phyloP scores from a whole-genome alignment of 2,797 vertebrate species.

The Pangasius krempfi region DNA sequence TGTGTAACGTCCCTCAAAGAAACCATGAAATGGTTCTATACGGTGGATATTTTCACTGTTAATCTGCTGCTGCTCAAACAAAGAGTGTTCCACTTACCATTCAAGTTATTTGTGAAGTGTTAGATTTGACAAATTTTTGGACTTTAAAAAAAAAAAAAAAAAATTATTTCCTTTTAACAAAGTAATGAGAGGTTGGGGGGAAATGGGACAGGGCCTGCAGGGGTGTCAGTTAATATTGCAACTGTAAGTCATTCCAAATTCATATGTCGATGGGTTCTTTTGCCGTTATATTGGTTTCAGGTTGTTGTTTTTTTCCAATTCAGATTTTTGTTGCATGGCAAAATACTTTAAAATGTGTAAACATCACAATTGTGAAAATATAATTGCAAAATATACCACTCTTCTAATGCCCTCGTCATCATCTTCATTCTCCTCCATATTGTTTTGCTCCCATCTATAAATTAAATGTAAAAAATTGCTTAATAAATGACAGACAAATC shows the following conservation, averaged over 20 bases:
- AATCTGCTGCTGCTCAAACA: not conserved
- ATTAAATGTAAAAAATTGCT: not conserved
- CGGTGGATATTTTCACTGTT: not conserved
- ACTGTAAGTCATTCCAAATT: not conserved
- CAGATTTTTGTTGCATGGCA: not conserved
- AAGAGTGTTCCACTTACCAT: not conserved
- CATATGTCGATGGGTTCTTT: not conserved
- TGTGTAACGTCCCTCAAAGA: not conserved
- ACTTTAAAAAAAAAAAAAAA: too few species aligned
- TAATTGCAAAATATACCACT: conserved; percentile 15
- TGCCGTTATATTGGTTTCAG: not conserved
- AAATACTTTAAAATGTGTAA: not conserved
- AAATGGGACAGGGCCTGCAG: not conserved
- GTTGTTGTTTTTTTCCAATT: not conserved
- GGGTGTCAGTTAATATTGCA: not conserved
- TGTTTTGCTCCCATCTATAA: not conserved
- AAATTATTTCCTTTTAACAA: too few species aligned
- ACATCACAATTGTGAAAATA: not conserved
- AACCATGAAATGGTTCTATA: not conserved
- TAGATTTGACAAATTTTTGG: not conserved
- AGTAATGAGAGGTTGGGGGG: not conserved
- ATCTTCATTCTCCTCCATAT: conserved; percentile 3
- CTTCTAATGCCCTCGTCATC: conserved; percentile 9
- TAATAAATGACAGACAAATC: not conserved
- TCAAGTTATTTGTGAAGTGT: not conserved